Percentiles rank a stretch among this genome's conserved stretches.
Evolutionary conservation across 2,113 vertebrate species (phyloP).

Genomic region (Protobothrops flavoviridis): DNA sequence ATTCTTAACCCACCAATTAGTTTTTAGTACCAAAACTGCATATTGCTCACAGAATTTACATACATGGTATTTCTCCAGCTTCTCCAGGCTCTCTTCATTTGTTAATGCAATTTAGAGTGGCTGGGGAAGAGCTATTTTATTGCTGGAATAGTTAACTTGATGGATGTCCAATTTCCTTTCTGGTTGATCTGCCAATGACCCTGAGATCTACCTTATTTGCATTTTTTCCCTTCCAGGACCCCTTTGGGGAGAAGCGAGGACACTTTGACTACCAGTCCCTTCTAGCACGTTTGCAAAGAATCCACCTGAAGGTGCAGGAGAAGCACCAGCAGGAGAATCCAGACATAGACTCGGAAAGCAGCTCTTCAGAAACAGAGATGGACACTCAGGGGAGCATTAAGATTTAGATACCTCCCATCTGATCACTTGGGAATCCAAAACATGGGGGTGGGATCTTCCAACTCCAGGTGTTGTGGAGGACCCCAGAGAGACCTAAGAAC

Average conservation of each 20-base stretch:
- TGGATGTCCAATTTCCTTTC: background rate
- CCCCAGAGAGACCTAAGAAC: constrained; percentile 36
- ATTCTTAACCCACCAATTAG: background rate
- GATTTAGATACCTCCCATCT: constrained; percentile 71
- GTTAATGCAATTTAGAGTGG: background rate
- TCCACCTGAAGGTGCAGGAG: constrained; percentile 86
- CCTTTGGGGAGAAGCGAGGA: constrained; percentile 94
- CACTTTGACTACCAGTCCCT: constrained; percentile 95
- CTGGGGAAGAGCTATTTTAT: background rate
- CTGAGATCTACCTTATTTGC: background rate
- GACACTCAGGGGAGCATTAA: constrained; percentile 89
- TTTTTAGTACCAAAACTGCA: no score
- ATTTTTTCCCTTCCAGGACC: constrained; percentile 77
- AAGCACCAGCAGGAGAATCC: constrained; percentile 82
- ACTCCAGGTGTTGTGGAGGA: constrained; percentile 23
- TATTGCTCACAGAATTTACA: background rate
- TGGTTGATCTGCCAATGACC: background rate
- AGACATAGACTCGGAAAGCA: constrained; percentile 90
- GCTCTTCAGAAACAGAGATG: constrained; percentile 91
- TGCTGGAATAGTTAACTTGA: background rate
- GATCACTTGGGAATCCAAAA: constrained; percentile 21
- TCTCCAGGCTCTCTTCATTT: background rate
- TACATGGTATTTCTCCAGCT: background rate
- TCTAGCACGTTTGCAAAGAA: constrained; percentile 81
- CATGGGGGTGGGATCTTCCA: constrained; percentile 24